These are phyloP conservation scores for Sarcophaga peregrina DNA, from an alignment of 1,140 invertebrate species.

Conservation along the genomic window DNA sequence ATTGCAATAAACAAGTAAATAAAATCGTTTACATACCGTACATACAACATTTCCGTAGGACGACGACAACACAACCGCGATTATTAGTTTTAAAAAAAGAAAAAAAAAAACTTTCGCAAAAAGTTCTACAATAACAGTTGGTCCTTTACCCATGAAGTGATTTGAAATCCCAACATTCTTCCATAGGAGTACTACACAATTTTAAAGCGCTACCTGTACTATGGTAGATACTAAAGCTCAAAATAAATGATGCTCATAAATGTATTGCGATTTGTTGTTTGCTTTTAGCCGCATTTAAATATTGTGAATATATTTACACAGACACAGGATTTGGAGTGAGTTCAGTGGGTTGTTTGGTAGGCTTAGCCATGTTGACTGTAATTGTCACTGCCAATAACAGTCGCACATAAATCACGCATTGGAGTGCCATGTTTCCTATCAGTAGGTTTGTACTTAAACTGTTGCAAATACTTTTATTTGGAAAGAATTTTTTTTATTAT, in stretches of 20 bases:
- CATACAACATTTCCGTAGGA: not conserved
- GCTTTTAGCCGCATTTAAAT: not conserved
- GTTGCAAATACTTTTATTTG: not conserved
- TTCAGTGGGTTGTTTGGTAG: not conserved
- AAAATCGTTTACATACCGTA: not conserved
- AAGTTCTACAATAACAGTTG: not conserved
- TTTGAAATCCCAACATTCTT: not conserved
- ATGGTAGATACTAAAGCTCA: not conserved
- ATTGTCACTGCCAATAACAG: not conserved
- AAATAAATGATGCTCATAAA: not conserved
- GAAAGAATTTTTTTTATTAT: not conserved
- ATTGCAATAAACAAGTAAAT: not conserved
- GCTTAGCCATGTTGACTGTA: not conserved
- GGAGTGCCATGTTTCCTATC: not conserved
- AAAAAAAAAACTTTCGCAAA: not conserved
- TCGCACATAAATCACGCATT: constrained; percentile 14
- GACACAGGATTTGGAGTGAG: not conserved
- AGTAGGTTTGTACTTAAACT: not conserved
- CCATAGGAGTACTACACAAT: not conserved
- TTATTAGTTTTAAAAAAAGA: not conserved
- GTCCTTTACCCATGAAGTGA: not conserved
- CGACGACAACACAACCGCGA: constrained; percentile 16
- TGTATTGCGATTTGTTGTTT: not conserved
- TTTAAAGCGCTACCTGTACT: not conserved
- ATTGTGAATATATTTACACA: not conserved